These are phyloP conservation scores for Electrona antarctica DNA, from an alignment of 2,113 vertebrate genomes.

Conservation along the genomic window DNA sequence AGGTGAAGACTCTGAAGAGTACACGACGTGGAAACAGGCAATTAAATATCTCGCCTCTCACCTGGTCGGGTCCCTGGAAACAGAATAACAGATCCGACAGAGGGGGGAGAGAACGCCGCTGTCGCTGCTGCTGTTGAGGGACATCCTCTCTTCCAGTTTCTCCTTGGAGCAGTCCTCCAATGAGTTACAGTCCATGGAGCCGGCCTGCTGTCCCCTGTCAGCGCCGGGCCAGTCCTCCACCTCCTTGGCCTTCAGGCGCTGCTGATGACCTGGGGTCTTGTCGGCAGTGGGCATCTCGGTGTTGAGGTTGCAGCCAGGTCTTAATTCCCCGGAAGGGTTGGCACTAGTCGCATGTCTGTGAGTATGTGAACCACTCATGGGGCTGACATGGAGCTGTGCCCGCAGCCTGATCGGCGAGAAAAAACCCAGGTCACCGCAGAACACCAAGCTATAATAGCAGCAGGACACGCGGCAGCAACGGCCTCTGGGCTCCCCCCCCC, in stretches of 20 bases:
- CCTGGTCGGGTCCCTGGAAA: constrained; percentile 91
- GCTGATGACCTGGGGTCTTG: neutral
- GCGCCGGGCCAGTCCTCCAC: constrained; percentile 78
- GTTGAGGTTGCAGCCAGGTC: no score
- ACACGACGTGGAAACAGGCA: no score
- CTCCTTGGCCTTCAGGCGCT: constrained; percentile 41
- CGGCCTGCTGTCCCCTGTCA: constrained; percentile 73
- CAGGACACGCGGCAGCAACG: constrained; percentile 86
- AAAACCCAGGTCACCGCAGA: constrained; percentile 85
- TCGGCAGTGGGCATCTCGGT: constrained; percentile 17
- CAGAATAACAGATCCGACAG: constrained; percentile 91
- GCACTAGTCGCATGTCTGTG: constrained; percentile 52
- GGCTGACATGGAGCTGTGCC: constrained; percentile 70
- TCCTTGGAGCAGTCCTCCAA: constrained; percentile 83
- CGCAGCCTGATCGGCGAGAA: constrained; percentile 84
- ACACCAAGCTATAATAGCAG: neutral
- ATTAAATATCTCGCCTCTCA: constrained; percentile 55
- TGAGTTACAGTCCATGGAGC: constrained; percentile 29
- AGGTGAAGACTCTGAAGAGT: no score
- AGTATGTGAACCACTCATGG: constrained; percentile 78
- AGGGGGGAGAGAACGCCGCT: constrained; percentile 88
- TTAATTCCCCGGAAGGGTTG: no score
- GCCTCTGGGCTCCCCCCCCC: constrained; percentile 87
- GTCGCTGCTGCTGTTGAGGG: constrained; percentile 85
- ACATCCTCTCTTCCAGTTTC: constrained; percentile 80